A percentile compares a stretch with the other conserved stretches of the same genome.
Evolutionary conservation across 2,888 invertebrate genomes (phyloP).

Genomic region (Crematogaster levior): DNA sequence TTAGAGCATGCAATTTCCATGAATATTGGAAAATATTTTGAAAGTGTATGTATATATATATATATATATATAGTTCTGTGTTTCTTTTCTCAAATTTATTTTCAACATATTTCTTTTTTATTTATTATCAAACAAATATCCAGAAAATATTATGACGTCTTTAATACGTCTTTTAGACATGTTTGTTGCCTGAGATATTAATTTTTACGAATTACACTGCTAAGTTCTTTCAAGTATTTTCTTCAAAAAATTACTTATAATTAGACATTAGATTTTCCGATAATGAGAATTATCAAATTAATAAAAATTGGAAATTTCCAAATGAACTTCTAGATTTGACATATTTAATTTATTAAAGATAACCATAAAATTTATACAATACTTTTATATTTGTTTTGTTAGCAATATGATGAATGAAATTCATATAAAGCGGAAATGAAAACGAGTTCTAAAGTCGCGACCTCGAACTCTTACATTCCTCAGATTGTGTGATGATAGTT

Average conservation of each 20-base stretch:
- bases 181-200: too few species aligned
- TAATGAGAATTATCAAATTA: not conserved
- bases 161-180: too few species aligned
- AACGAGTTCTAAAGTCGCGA: not conserved
- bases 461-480: not conserved
- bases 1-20: not conserved
- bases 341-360: not conserved
- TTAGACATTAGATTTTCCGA: not conserved
- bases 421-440: not conserved
- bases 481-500: not conserved
- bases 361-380: too few species aligned
- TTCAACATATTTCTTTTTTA: not conserved
- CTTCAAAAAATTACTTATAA: not conserved
- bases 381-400: not conserved
- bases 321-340: not conserved
- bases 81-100: not conserved
- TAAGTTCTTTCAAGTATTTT: not conserved
- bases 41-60: not conserved
- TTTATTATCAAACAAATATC: not conserved
- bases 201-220: not conserved
- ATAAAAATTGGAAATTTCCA: not conserved
- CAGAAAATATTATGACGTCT: too few species aligned
- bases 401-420: not conserved
- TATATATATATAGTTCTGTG: too few species aligned
- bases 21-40: not conserved